Base-by-base conservation (phyloP, 2,113 vertebrate genomes). In the Syngnathoides biaculeatus region DNA sequence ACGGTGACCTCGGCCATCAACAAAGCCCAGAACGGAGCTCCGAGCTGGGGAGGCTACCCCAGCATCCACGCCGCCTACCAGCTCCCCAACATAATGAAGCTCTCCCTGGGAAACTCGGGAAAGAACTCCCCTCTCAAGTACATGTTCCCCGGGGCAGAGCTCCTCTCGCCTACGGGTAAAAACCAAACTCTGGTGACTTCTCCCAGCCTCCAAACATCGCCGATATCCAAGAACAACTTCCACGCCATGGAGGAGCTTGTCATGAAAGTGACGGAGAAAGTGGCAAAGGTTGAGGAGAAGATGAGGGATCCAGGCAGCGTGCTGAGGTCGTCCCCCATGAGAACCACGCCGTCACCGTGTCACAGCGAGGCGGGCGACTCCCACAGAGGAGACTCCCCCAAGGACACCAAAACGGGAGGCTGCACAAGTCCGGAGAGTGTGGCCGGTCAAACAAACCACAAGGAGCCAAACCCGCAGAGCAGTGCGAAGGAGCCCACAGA, bases 31-130 rank as follows among this genome's bases (percentile, higher is more conserved):
- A 99, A 99, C 48, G 97, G 97, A 68, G 95, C 96, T 0, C 96
- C 97, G 2, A 98, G 95, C 85, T 99, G 97, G 97, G 96, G 97
- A 55, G 97, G 97, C 74, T 99, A 99, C 78, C 95, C 97, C 61
- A 99, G 97, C 81, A 99, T 99, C 75, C 97, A 99, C 3, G 97
- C 97, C 17, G 97, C 97, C 74, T 99, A 99, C 79, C 97, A 99
- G 86, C 94, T 99, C 26, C 97, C 97, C 38, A 98, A 96, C 77
- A 98, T 99, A 88, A 98, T 99, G 97, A 99, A 98, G 80, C 82
- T 99, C 66, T 98, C 97, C 0, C 82, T 98, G 62, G 95, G 96
- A 39, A 94, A 94, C 0, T 92, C 96, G 0, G 96, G 93, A 63
- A 99, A 98, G 78, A 93, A 79, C 56, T 91, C 92, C 0, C 86